Evolutionary conservation across 1,140 invertebrate genomes (phyloP), one percentile per base, ranked within the genome.

Genomic region (Centruroides vittatus): DNA sequence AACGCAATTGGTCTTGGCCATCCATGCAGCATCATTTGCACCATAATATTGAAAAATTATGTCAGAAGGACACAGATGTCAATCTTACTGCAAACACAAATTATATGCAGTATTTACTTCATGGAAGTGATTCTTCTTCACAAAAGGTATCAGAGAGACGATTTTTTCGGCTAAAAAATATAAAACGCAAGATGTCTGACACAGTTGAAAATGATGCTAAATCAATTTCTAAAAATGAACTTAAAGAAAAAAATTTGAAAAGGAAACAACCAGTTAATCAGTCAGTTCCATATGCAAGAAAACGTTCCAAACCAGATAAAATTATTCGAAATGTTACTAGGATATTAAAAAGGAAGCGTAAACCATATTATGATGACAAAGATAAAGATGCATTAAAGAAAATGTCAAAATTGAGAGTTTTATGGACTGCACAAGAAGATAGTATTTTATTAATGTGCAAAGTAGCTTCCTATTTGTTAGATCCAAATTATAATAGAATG

Each of bases 351-450:
- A 62, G 60, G 12, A 62, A 64, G 3, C 61, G 67, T 47, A 68
- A 63, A 35, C 74, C 74, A 13, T 73, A 78, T 47, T 82, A 84
- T 61, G 85, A 87, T 68, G 81, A 84, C 35, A 73, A 81, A 7
- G 87, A 89, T 71, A 76, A 77, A 41, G 76, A 76, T 61, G 86
- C 86, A 0, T 67, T 86, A 41, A 78, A 80, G 52, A 73, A 76
- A 35, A 85, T 85, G 81, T 76, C 78, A 1, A 83, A 81, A 52
- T 60, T 82, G 49, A 74, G 83, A 47, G 75, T 73, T 8, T 55
- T 65, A 3, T 76, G 74, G 75, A 66, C 63, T 6, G 41, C 68
- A 7, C 65, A 70, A 61, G 73, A 74, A 62, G 70, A 73, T 61
- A 63, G 59, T 23, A 66, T 66, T 58, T 23, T 90, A 3, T 71